phyloP scores from a whole-genome alignment of 2,113 vertebrate species.

The Petromus typicus region DNA sequence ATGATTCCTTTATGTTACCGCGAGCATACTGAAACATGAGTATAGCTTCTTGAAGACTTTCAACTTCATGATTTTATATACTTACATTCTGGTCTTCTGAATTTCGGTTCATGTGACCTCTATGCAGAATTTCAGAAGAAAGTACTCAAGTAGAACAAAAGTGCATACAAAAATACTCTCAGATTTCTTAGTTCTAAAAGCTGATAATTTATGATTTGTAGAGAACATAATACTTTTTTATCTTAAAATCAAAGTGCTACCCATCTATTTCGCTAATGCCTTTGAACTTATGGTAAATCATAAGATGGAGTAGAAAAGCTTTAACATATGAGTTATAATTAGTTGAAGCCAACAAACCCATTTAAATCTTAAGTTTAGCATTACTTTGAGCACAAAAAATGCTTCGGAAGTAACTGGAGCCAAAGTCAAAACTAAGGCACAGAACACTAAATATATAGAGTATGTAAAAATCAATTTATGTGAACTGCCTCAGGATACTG shows the following conservation, averaged over 20 bases:
- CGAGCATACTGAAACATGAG: slow-evolving; percentile 4
- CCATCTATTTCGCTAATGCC: slow-evolving; percentile 30
- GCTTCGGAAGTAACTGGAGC: slow-evolving; percentile 24
- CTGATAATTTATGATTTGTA: slow-evolving; percentile 31
- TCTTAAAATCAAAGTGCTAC: slow-evolving; percentile 56
- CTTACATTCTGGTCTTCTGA: not conserved
- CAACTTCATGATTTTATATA: not conserved
- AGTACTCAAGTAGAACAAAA: slow-evolving; percentile 60
- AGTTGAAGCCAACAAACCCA: slow-evolving; percentile 42
- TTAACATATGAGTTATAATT: slow-evolving; percentile 28
- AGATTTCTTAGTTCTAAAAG: slow-evolving; percentile 50
- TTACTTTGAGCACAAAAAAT: slow-evolving; percentile 1
- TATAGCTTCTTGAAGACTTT: not conserved
- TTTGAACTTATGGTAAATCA: slow-evolving; percentile 59
- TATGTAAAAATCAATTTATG: slow-evolving; percentile 9
- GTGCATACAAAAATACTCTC: slow-evolving; percentile 42
- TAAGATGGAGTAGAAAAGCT: slow-evolving; percentile 34
- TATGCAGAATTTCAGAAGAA: slow-evolving; percentile 43
- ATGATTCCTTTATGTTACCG: not conserved
- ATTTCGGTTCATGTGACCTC: slow-evolving; percentile 34
- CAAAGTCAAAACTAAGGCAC: slow-evolving; percentile 40
- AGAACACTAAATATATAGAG: not conserved
- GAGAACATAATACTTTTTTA: slow-evolving; percentile 54
- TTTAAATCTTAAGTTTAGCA: slow-evolving; percentile 52
- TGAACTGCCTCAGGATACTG: not conserved